Evolutionary conservation across 1,140 invertebrate species (phyloP).

Genomic region (Pantala flavescens): DNA sequence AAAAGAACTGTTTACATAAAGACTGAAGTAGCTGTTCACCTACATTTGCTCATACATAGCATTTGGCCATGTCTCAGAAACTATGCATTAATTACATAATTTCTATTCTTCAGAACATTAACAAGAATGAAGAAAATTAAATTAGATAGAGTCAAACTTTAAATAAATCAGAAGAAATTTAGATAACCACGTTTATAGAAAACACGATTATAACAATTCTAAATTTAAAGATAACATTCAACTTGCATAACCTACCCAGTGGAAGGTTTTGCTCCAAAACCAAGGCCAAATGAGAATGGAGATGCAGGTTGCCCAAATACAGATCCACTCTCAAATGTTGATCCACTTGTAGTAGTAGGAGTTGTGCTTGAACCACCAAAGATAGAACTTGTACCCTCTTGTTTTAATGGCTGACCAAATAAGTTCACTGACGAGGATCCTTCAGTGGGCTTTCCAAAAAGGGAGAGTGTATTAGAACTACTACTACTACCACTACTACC

Average conservation of each 20-base stretch:
- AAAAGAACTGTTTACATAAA: no score
- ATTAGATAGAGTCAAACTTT: no score
- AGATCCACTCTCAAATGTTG: background rate
- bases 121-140: no score
- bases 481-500: background rate
- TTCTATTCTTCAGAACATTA: no score
- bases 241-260: background rate
- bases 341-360: background rate
- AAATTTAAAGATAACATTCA: background rate
- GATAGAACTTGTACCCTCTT: background rate
- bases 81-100: no score
- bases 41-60: no score
- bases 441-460: background rate
- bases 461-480: background rate
- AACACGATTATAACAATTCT: no score
- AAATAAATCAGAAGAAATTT: no score
- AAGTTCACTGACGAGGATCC: background rate
- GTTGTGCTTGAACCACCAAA: background rate
- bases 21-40: no score
- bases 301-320: background rate
- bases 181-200: no score
- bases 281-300: background rate
- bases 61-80: no score
- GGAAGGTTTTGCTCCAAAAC: background rate
- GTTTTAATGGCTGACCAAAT: background rate